Base-by-base conservation (phyloP, 2,797 vertebrate species). In the Myioborus melanocephalus region DNA sequence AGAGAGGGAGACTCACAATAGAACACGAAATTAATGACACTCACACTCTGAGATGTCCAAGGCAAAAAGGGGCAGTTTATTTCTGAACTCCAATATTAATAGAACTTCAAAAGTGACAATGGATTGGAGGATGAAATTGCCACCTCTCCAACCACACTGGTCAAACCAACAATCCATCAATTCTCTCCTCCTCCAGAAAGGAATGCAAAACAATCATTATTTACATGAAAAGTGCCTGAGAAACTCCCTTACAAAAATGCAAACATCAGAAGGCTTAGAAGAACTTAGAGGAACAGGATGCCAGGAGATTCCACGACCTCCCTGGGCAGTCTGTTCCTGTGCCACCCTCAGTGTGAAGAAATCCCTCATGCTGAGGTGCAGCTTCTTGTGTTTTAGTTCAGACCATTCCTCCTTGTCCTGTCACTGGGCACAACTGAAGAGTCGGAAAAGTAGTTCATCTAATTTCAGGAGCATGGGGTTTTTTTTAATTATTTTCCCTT, bases 401-500 rank as follows among this genome's bases (percentile, higher is more conserved):
- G 44, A 16, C 24, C 9, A 23, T 70, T 50, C 6, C 17, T 69
- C 43, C 35, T 63, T 4, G 3, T 49, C 43, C 37, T 44, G 28
- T 39, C 7, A 1, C n/a, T 26, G 43, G 9, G 20, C 23, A 22
- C 20, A 16, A 3, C 28, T 44, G 66, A 56, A 22, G 12, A 49
- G 17, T 21, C 2, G 0, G 43, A 57, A 34, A 76, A 77, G 6
- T 34, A 32, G 30, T 50, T 73, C 13, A 46, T 41, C 61, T 80
- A 69, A 88, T 94, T 94, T 89, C 60, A 83, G 64, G 57, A 85
- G 34, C 68, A 4, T 69, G 52, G 18, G 10, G 30, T 7, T 52
- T 85, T 82, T 89, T 88, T 65, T 26, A 21, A 39, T 77, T 83
- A n/a, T 87, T 92, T 91, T 86, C 34, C 15, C 34, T 64, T 59